Percentiles rank a stretch among this genome's conserved stretches.
These are phyloP conservation scores for Mesocricetus auratus DNA, from an alignment of 2,113 vertebrate genomes.

Conservation along the genomic window DNA sequence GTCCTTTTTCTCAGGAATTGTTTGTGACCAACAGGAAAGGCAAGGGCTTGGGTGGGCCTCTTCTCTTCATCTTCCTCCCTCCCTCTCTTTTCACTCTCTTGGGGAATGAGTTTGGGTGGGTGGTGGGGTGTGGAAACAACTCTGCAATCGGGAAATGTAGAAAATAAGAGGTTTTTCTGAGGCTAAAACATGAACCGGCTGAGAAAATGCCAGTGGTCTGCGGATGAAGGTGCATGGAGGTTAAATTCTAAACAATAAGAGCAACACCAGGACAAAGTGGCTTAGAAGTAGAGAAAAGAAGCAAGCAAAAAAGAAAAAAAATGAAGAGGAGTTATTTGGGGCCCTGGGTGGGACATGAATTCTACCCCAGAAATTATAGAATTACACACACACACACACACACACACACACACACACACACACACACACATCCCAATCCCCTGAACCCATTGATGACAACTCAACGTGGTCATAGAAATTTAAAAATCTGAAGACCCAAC, in stretches of 20 bases:
- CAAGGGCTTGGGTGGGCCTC: neutral
- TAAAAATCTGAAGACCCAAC: neutral
- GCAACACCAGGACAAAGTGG: neutral
- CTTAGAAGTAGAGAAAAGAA: neutral
- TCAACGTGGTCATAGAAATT: neutral
- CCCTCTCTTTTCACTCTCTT: neutral
- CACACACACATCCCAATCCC: too few relatives aligned
- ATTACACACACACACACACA: too few relatives aligned
- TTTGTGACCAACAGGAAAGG: neutral
- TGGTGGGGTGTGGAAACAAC: neutral
- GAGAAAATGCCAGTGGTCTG: too few relatives aligned
- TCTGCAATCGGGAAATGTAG: neutral
- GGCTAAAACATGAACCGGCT: neutral
- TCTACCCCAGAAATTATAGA: neutral
- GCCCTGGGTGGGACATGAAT: neutral
- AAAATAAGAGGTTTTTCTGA: neutral
- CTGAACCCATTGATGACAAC: neutral
- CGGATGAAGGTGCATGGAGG: too few relatives aligned
- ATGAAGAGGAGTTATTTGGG: fast-evolving
- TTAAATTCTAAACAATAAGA: neutral
- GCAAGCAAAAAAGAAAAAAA: neutral
- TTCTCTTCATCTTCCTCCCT: too few relatives aligned
- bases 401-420: too few relatives aligned
- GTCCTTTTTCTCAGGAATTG: neutral
- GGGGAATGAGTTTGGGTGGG: neutral